Evolutionary conservation across 2,797 vertebrate genomes (phyloP).

Genomic region (Neosilurus mollespiculum): DNA sequence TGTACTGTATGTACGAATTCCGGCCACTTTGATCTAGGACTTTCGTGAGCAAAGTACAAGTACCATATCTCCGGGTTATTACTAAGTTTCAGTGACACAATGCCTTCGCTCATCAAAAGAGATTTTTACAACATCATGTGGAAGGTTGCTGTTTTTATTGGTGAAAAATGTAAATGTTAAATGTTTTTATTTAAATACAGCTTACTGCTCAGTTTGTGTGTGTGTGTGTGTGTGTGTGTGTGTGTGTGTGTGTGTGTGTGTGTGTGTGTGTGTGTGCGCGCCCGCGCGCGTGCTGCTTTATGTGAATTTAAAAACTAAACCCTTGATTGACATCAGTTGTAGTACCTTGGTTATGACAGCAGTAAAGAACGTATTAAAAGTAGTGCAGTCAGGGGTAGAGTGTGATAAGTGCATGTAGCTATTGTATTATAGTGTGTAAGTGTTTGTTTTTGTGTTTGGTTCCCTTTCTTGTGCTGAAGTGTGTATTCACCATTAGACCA

Average conservation of each 20-base stretch:
- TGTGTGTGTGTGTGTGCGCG: background rate
- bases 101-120: background rate
- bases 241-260: background rate
- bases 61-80: background rate
- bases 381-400: conserved; percentile 29
- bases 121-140: background rate
- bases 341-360: background rate
- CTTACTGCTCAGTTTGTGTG: background rate
- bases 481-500: conserved; percentile 1
- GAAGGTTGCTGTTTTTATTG: background rate
- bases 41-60: background rate
- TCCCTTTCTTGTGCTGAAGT: background rate
- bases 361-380: conserved; percentile 5
- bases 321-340: background rate
- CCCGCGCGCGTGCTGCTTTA: background rate
- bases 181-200: background rate
- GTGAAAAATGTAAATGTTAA: background rate
- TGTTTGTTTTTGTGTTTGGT: background rate
- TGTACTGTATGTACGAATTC: background rate
- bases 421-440: background rate
- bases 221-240: conserved; percentile 2
- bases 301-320: background rate
- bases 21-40: background rate
- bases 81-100: background rate
- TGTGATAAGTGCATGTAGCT: conserved; percentile 30